These are phyloP conservation scores for Notocelia uddmanniana DNA, from an alignment of 2,888 invertebrate genomes.

Conservation along the genomic window DNA sequence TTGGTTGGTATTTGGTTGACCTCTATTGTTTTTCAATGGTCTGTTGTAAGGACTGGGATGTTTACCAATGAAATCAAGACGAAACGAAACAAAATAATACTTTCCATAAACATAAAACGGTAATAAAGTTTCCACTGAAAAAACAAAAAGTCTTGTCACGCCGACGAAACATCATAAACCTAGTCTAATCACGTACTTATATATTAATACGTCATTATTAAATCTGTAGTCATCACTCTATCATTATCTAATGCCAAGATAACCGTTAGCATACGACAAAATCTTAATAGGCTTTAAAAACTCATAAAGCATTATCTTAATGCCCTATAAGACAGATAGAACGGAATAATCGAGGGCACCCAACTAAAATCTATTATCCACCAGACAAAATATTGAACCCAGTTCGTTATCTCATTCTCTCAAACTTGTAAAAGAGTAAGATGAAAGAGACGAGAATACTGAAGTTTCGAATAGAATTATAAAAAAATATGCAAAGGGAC, in stretches of 20 bases:
- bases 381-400: not conserved
- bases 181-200: not conserved
- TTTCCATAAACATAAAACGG: not conserved
- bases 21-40: no score
- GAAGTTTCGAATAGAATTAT: not conserved
- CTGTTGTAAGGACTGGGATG: no score
- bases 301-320: conserved; percentile 33
- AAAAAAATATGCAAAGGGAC: not conserved
- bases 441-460: not conserved
- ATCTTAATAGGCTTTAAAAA: conserved; percentile 23
- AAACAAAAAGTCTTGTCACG: not conserved
- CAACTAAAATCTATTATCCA: not conserved
- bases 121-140: not conserved
- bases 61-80: no score
- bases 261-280: not conserved
- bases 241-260: not conserved
- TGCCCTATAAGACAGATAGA: conserved; percentile 29
- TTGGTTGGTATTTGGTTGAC: no score
- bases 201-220: no score
- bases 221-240: not conserved
- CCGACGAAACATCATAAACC: not conserved
- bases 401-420: not conserved
- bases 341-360: conserved; percentile 29
- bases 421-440: not conserved
- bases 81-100: not conserved